Percentiles rank a stretch among this genome's conserved stretches.
Conservation (phyloP, 2,113 vertebrate species). For the Zootoca vivipara region DNA sequence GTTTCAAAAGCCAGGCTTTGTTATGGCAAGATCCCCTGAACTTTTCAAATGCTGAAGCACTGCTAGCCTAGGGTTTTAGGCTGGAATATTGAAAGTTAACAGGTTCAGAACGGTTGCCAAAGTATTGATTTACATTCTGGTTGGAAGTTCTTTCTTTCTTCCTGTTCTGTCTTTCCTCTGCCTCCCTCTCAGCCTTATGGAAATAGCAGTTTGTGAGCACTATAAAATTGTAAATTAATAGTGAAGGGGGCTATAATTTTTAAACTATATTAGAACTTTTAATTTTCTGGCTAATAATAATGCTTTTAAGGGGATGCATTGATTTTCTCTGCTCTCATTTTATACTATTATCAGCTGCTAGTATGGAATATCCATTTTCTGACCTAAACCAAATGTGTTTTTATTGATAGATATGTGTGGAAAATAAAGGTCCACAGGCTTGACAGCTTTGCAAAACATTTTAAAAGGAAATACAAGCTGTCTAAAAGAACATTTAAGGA, state of each 20-base stretch:
- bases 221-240: slow-evolving; percentile 25
- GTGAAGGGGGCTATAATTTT: not conserved
- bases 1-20: slow-evolving; percentile 58
- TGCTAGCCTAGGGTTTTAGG: slow-evolving; percentile 57
- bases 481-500: not conserved
- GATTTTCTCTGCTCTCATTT: not conserved
- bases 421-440: slow-evolving; percentile 17
- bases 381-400: not conserved
- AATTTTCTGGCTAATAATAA: not conserved
- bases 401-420: not conserved
- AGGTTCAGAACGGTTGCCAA: slow-evolving; percentile 52
- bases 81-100: slow-evolving; percentile 53
- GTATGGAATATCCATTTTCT: not conserved
- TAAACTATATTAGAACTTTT: not conserved
- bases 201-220: slow-evolving; percentile 14
- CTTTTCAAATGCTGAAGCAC: slow-evolving; percentile 54
- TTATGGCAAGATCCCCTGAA: slow-evolving; percentile 54
- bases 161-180: not conserved
- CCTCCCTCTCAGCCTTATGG: not conserved
- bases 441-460: not conserved
- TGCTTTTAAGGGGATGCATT: not conserved
- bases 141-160: slow-evolving; percentile 26
- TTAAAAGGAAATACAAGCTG: slow-evolving; percentile 21
- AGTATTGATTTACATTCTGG: slow-evolving; percentile 52
- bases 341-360: slow-evolving; percentile 3